Base-by-base conservation (phyloP, 1,140 invertebrate species). In the Drosophila simulans region DNA sequence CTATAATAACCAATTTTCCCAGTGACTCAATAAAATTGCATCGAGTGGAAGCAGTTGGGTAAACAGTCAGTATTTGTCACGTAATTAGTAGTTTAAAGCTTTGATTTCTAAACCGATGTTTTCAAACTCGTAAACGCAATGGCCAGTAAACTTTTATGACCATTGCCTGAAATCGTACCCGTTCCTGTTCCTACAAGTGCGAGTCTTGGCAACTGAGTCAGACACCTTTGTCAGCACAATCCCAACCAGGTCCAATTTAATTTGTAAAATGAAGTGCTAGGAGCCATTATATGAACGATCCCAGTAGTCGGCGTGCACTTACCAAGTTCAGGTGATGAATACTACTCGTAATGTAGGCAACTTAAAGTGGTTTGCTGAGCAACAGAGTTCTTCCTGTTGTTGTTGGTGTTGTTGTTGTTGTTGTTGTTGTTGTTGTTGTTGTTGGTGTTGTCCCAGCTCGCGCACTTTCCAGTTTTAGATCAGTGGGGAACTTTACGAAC, bases 1-100 rank as follows among this genome's bases (percentile, higher is more conserved):
- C 10, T 37, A 49, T 15, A 25, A 66, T 45, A 35, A n/a, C 35
- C 35, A 31, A 68, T 66, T 52, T n/a, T 17, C 10, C 7, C 10
- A 53, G 60, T 68, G 64, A 68, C 64, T 68, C 64, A 68, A 68
- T 66, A 51, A 53, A 66, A 53, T 37, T 68, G 62, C 63, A 66
- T 10, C 11, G 15, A 37, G 35, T 25, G 42, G 10, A 12, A 65
- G 35, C 64, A 68, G 64, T 68, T 68, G 60, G 27, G 8, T 51
- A 64, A 25, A 66, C 25, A 51, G 27, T n/a, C 27, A 15, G 48
- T 34, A 15, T 51, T 63, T 63, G 35, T 35, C 59, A 42, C 17
- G 49, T 17, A 62, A 54, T 53, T 53, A n/a, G 35, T 35, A 17
- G 49, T 42, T 31, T 31, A 17, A 22, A 31, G 34, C 46, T n/a